These are phyloP conservation scores for Phalacrocorax pelagicus DNA, from an alignment of 2,113 vertebrate genomes.

Conservation along the genomic window DNA sequence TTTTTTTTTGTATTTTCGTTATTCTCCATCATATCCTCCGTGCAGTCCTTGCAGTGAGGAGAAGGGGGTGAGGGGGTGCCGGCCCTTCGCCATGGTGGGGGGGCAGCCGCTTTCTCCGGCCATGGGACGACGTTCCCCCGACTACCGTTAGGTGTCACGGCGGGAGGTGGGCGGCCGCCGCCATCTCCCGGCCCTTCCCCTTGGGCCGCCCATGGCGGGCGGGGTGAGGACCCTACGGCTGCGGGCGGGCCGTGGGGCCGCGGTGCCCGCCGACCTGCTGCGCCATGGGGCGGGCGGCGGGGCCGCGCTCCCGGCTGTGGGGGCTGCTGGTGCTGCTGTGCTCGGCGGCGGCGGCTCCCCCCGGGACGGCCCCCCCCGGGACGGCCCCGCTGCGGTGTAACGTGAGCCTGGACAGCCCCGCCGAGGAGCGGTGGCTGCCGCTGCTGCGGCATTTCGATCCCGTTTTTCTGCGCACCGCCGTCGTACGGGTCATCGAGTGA, in stretches of 20 bases:
- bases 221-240: too few species aligned
- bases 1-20: too few species aligned
- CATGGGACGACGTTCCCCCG: too few species aligned
- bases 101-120: not conserved
- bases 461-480: slow-evolving; percentile 34
- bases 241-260: too few species aligned
- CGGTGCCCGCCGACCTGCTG: not conserved
- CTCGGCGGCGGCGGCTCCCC: not conserved
- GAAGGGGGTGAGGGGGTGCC: not conserved
- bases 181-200: not conserved
- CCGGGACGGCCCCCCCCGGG: too few species aligned
- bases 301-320: not conserved
- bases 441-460: slow-evolving; percentile 63
- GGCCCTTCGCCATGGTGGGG: not conserved
- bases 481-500: slow-evolving; percentile 57
- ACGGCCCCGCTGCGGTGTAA: too few species aligned
- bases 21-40: too few species aligned
- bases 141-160: not conserved
- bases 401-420: slow-evolving; percentile 42
- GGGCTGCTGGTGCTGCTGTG: not conserved
- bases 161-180: not conserved
- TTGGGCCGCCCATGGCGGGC: not conserved
- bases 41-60: too few species aligned
- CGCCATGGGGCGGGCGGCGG: not conserved
- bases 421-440: slow-evolving; percentile 72